Base-by-base conservation (phyloP, 2,113 vertebrate species). In the Chionodraco myersi region DNA sequence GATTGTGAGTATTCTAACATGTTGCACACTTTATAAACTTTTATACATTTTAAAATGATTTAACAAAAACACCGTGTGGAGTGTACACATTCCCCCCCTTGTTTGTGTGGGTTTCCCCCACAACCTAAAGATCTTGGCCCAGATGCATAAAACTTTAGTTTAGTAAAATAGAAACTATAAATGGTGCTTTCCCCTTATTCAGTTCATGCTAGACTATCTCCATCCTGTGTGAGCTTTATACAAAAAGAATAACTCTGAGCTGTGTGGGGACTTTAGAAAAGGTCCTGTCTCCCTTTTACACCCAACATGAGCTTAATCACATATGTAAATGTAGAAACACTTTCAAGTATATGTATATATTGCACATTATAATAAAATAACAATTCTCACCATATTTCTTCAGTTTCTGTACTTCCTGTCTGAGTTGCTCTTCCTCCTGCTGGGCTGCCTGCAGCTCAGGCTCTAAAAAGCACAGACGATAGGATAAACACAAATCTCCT, bases 381-480 rank as follows among this genome's bases (percentile, higher is more conserved):
- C 2, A n/a, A 70, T 52, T 66, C 92, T 93, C 53, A 94, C 94
- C 93, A 18, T 72, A 88, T 60, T 94, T 92, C 89, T 92, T 92
- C 62, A 94, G 47, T 53, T 91, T 89, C 10, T 86, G 86, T 65
- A 94, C 82, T 77, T 92, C 91, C 72, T 92, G 90, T 70, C 83
- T 90, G 45, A 83, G 44, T 62, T 85, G 83, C 44, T 94, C 90
- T 10, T 94, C 89, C 58, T 92, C 93, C 78, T 90, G 82, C 63
- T 93, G 92, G 48, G 92, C 91, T 21, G 91, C 91, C 34, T 93
- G 84, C 18, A 94, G 83, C 72, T 91, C 87, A 34, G 88, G 87
- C 62, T 94, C 95, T 96, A 74, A 63, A 65, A 87, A 16, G 69
- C 23, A 83, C 18, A 76, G 9, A 74, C 0, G 1, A 11, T 14